A percentile compares a stretch with the other conserved stretches of the same genome.
Conservation (phyloP, 2,113 vertebrate genomes). For the Chloropsis hardwickii region DNA sequence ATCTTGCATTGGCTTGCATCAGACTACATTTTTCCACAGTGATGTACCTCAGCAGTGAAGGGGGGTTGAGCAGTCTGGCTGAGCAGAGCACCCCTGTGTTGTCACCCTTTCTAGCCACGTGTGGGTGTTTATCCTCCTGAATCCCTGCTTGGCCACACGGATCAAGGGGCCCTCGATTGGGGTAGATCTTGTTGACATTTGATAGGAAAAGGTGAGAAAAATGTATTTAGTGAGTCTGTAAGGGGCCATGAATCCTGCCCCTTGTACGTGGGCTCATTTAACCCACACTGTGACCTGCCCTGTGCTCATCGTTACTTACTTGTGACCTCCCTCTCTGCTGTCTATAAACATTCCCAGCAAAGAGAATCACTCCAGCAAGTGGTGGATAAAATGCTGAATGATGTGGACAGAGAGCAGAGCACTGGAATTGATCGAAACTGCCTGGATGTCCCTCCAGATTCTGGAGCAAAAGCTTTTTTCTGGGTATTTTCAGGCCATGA, state of each 20-base stretch:
- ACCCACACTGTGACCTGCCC: not conserved
- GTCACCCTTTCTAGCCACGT: not conserved
- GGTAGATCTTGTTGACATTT: not conserved
- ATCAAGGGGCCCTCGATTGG: not conserved
- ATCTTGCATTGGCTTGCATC: constrained; percentile 24
- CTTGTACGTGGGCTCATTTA: not conserved
- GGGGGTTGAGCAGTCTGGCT: not conserved
- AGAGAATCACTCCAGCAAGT: not conserved
- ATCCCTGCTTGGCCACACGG: not conserved
- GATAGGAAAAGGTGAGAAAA: not conserved
- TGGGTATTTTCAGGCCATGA: not conserved
- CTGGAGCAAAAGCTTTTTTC: not conserved
- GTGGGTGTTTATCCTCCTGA: not conserved
- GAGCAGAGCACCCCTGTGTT: not conserved
- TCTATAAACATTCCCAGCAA: not conserved
- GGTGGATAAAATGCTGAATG: not conserved
- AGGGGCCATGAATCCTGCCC: not conserved
- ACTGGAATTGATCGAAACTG: not conserved
- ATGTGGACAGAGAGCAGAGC: not conserved
- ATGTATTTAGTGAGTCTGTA: not conserved
- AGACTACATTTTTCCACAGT: not conserved
- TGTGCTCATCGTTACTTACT: not conserved
- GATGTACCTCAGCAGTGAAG: not conserved
- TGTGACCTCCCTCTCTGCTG: not conserved
- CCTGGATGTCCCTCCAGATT: not conserved